These are phyloP conservation scores for Phrynocephalus forsythii DNA, from an alignment of 2,797 vertebrate genomes.

Conservation along the genomic window DNA sequence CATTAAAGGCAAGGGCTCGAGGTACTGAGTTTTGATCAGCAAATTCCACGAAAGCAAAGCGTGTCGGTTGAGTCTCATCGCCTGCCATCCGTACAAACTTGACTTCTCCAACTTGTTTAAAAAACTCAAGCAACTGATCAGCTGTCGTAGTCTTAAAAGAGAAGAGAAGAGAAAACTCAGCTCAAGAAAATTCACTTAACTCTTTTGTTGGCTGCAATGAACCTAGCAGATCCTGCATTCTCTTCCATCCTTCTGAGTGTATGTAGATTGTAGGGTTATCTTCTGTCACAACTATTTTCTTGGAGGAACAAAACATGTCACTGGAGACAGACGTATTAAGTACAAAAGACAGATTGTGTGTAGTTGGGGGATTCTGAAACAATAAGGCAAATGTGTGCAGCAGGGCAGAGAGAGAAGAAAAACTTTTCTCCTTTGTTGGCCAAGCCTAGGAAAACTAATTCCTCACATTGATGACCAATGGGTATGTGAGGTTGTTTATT, in stretches of 20 bases:
- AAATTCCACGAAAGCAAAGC: conserved; percentile 98
- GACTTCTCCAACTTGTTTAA: conserved; percentile 97
- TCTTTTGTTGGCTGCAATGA: neutral
- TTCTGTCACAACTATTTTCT: neutral
- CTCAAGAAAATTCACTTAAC: neutral
- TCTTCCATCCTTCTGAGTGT: neutral
- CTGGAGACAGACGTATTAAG: neutral
- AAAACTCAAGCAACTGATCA: conserved; percentile 96
- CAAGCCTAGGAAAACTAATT: neutral
- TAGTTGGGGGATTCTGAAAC: neutral
- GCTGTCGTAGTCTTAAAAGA: conserved; percentile 90
- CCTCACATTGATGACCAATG: neutral
- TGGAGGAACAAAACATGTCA: neutral
- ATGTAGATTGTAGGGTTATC: neutral
- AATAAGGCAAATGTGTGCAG: neutral
- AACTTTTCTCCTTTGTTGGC: neutral
- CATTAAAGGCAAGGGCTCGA: conserved; percentile 95
- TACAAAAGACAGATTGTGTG: neutral
- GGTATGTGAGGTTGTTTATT: too few relatives aligned
- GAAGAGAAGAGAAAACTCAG: neutral
- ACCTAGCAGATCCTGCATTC: neutral
- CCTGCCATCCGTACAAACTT: conserved; percentile 99
- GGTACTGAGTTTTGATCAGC: conserved; percentile 94
- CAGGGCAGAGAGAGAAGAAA: too few relatives aligned
- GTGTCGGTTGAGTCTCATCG: conserved; percentile 96